Evolutionary conservation across 2,797 vertebrate genomes (phyloP).

Genomic region (Linurgus olivaceus): DNA sequence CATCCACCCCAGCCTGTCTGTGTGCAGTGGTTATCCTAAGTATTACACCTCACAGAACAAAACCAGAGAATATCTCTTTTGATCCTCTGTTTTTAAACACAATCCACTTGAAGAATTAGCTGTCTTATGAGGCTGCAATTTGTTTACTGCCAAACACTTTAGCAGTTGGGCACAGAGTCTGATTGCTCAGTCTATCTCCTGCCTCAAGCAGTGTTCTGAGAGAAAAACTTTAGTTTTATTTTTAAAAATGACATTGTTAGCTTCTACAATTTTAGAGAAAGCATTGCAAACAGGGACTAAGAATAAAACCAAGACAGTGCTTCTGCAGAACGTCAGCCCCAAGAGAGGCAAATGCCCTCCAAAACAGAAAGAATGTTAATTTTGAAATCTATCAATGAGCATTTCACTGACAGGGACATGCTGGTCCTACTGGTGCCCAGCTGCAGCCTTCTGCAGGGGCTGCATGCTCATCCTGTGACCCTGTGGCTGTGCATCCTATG

Average conservation of each 20-base stretch:
- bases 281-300: background rate
- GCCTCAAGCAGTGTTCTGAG: background rate
- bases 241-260: background rate
- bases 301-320: background rate
- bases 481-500: fast-evolving
- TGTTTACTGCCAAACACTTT: background rate
- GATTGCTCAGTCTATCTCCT: background rate
- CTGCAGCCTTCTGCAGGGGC: background rate
- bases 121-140: background rate
- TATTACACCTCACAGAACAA: background rate
- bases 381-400: background rate
- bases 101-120: background rate
- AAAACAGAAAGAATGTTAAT: background rate
- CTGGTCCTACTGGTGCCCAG: background rate
- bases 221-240: background rate
- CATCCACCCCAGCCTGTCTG: background rate
- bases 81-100: background rate
- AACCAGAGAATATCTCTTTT: background rate
- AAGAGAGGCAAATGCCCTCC: background rate
- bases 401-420: background rate
- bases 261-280: background rate
- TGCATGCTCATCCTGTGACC: fast-evolving
- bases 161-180: background rate
- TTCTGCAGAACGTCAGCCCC: background rate
- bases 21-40: background rate